Evolutionary conservation across 1,140 invertebrate genomes (phyloP).

Genomic region (Trichonephila clavata): DNA sequence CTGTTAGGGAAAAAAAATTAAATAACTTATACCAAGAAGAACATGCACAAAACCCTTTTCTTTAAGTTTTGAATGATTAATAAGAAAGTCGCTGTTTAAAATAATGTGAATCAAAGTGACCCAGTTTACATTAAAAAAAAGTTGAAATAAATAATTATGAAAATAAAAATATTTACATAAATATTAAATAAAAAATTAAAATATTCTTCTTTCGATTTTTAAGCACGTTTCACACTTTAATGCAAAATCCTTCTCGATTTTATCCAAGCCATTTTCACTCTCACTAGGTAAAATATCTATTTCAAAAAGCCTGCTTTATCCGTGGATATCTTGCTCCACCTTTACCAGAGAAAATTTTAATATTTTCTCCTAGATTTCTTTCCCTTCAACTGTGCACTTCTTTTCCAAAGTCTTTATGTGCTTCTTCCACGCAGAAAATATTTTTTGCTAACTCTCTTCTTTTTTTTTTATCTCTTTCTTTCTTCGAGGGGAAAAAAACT

Average conservation of each 20-base stretch:
- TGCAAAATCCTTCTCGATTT: background rate
- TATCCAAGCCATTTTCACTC: background rate
- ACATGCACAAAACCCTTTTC: no score
- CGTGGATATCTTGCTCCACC: background rate
- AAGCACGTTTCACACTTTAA: background rate
- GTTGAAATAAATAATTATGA: no score
- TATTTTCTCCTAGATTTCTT: slow-evolving; percentile 21
- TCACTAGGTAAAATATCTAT: background rate
- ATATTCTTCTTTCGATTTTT: background rate
- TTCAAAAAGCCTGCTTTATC: slow-evolving; percentile 38
- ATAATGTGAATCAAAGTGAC: no score
- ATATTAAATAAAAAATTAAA: no score
- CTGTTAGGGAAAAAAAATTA: no score
- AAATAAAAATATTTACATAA: no score
- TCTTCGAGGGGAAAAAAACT: background rate
- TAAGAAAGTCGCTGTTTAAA: no score
- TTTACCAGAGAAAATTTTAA: slow-evolving; percentile 17
- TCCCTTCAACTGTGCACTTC: background rate
- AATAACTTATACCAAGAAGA: no score
- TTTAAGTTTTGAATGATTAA: no score
- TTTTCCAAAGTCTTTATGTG: slow-evolving; percentile 13
- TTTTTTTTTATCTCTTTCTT: background rate
- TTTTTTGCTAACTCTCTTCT: background rate
- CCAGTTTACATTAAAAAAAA: no score
- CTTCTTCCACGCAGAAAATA: background rate